Percentiles rank a stretch among this genome's conserved stretches.
phyloP scores from a whole-genome alignment of 2,113 vertebrate species.

The Colaptes auratus region DNA sequence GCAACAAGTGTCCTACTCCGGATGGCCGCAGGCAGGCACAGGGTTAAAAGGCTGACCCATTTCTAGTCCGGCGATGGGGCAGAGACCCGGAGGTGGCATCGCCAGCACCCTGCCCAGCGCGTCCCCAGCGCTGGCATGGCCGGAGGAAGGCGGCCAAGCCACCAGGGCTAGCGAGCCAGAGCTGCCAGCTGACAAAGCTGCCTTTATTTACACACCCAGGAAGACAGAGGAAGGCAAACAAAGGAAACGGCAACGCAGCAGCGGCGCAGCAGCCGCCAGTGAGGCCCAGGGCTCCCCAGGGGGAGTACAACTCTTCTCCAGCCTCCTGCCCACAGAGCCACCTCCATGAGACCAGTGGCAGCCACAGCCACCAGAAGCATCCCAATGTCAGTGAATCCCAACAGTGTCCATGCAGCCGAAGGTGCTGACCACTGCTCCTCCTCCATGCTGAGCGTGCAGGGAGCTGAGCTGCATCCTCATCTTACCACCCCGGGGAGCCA shows the following conservation, averaged over 20 bases:
- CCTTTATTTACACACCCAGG: not conserved
- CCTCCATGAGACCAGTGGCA: not conserved
- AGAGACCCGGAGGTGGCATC: not conserved
- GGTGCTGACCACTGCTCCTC: not conserved
- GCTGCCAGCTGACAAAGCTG: not conserved
- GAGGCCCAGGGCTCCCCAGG: not conserved
- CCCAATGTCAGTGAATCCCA: rapidly evolving
- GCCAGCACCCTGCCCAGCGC: not conserved
- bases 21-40: not conserved
- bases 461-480: rapidly evolving
- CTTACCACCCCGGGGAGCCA: not conserved
- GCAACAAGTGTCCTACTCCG: not conserved
- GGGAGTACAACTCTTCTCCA: not conserved
- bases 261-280: not conserved
- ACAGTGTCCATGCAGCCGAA: rapidly evolving
- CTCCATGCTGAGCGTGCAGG: rapidly evolving
- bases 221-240: not conserved
- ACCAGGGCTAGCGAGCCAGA: not conserved
- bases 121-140: not conserved
- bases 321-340: not conserved
- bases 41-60: slow-evolving; percentile 41
- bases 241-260: not conserved
- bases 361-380: not conserved
- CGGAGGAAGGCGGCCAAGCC: not conserved
- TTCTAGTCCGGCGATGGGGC: not conserved